These are phyloP conservation scores for Orthosia incerta DNA, from an alignment of 2,888 invertebrate genomes.

Conservation along the genomic window DNA sequence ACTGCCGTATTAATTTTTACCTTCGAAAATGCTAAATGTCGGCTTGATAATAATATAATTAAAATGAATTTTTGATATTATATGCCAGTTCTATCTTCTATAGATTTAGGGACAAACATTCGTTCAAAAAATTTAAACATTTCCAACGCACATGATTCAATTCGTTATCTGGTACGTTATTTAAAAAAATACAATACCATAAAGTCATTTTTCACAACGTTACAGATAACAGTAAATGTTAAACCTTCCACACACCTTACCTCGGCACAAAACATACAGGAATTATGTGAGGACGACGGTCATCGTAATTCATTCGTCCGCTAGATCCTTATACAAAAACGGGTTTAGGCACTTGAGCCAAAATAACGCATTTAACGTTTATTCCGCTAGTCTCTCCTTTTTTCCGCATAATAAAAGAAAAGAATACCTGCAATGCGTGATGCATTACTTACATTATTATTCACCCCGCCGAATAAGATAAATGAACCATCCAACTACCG, in stretches of 20 bases:
- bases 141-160: neutral
- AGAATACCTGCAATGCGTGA: slow-evolving; percentile 61
- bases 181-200: neutral
- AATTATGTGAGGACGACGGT: slow-evolving; percentile 64
- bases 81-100: no score
- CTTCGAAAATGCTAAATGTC: neutral
- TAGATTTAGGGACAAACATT: neutral
- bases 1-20: neutral
- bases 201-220: neutral
- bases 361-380: slow-evolving; percentile 54
- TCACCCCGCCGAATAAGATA: slow-evolving; percentile 53
- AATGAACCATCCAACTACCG: slow-evolving; percentile 40
- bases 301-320: slow-evolving; percentile 64
- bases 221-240: slow-evolving; percentile 28
- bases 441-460: slow-evolving; percentile 53
- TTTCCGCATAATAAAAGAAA: slow-evolving; percentile 46
- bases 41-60: neutral
- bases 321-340: slow-evolving; percentile 63
- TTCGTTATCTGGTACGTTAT: neutral
- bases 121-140: neutral
- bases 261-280: slow-evolving; percentile 58
- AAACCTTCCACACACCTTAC: slow-evolving; percentile 33
- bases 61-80: no score
- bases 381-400: slow-evolving; percentile 42
- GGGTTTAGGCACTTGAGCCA: slow-evolving; percentile 57